These are phyloP conservation scores for Microctonus brassicae DNA, from an alignment of 2,888 invertebrate species.

Conservation along the genomic window DNA sequence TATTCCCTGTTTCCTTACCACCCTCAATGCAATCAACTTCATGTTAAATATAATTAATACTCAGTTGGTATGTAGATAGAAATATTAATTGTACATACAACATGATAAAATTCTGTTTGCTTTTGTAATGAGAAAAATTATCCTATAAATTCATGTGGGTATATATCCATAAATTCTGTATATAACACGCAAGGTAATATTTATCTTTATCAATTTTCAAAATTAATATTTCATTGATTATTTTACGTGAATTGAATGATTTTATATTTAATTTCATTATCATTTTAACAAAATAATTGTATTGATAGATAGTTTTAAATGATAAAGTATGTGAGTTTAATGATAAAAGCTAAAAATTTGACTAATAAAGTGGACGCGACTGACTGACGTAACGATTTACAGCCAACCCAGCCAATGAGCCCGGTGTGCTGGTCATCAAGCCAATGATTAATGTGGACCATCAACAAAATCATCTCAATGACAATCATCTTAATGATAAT, in stretches of 20 bases:
- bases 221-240: background rate
- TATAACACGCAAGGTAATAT: background rate
- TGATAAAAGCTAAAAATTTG: constrained; percentile 14
- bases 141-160: background rate
- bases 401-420: constrained; percentile 57
- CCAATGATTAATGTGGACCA: constrained; percentile 28
- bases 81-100: background rate
- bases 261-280: background rate
- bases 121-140: background rate
- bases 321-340: constrained; percentile 19
- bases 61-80: background rate
- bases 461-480: background rate
- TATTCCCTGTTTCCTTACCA: background rate
- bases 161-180: background rate
- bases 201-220: background rate
- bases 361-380: constrained; percentile 47
- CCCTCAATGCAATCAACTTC: background rate
- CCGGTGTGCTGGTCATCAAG: constrained; percentile 65
- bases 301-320: constrained; percentile 5
- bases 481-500: constrained; percentile 21
- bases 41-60: background rate
- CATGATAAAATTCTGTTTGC: background rate
- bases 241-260: background rate
- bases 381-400: constrained; percentile 66
- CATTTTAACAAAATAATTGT: constrained; percentile 30